Conservation (phyloP, 2,797 vertebrate species). For the Tauraco hartlaubi region DNA sequence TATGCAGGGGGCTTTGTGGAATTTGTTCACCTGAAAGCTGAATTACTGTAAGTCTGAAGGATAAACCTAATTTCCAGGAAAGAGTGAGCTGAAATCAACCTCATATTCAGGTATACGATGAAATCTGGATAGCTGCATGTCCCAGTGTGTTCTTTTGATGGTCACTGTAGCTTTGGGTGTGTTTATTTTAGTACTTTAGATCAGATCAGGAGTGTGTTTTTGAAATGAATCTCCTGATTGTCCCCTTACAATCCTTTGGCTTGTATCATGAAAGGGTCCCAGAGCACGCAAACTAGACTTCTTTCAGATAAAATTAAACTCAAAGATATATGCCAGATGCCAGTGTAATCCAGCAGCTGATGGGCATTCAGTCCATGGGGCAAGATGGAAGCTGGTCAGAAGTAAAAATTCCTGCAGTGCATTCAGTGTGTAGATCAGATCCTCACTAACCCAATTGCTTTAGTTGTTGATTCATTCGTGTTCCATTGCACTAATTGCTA, state of each 20-base stretch:
- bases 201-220: background rate
- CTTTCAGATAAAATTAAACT: background rate
- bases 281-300: background rate
- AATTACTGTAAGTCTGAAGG: conserved; percentile 17
- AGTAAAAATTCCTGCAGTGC: background rate
- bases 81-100: conserved; percentile 10
- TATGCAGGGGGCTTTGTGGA: background rate
- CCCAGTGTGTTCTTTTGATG: background rate
- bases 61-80: conserved; percentile 4
- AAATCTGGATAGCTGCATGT: background rate
- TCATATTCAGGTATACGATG: background rate
- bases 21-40: conserved; percentile 27
- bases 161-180: background rate
- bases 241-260: background rate
- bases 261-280: background rate
- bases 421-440: background rate
- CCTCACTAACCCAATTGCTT: background rate
- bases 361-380: background rate
- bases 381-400: background rate
- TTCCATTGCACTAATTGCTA: background rate
- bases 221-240: background rate
- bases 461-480: background rate
- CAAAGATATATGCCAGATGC: background rate
- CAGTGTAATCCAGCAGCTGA: background rate
- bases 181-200: background rate